A percentile compares a stretch with the other conserved stretches of the same genome.
Conservation (phyloP, 2,888 invertebrate genomes). For the Andrena flavipes region DNA sequence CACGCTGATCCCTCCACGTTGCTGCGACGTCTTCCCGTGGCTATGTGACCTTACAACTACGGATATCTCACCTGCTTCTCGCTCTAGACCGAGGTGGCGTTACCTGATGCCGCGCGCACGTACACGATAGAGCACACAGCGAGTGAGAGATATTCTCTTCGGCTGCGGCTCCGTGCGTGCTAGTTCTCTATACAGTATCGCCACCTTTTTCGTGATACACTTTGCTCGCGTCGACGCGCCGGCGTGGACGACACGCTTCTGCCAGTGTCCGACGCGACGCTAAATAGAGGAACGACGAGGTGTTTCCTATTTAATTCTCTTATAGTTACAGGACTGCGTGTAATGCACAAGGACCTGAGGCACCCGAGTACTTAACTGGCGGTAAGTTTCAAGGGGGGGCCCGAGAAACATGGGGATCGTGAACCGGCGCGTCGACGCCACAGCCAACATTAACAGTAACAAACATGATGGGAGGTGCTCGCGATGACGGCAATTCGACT, state of each 20-base stretch:
- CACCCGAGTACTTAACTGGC: background rate
- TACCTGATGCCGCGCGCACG: constrained; percentile 23
- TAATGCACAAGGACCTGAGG: too few species aligned
- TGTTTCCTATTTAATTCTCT: background rate
- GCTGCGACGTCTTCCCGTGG: constrained; percentile 65
- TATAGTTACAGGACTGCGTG: background rate
- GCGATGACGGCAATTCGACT: constrained; percentile 64
- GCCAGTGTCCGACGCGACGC: background rate
- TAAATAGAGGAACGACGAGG: background rate
- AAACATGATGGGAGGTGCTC: constrained; percentile 58
- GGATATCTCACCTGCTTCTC: constrained; percentile 68
- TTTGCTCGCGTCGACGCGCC: constrained; percentile 57
- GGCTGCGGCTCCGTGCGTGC: background rate
- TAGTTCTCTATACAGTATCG: constrained; percentile 33
- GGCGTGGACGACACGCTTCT: constrained; percentile 21
- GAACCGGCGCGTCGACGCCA: constrained; percentile 53
- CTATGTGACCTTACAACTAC: constrained; percentile 68
- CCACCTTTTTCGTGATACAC: constrained; percentile 59
- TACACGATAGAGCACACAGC: constrained; percentile 1
- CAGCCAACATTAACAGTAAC: constrained; percentile 53
- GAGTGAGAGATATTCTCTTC: background rate
- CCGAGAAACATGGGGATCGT: background rate
- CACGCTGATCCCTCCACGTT: constrained; percentile 60
- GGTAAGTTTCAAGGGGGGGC: background rate
- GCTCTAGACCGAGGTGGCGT: constrained; percentile 65